Conservation (phyloP, 1,140 invertebrate species). For the Drosophila willistoni region DNA sequence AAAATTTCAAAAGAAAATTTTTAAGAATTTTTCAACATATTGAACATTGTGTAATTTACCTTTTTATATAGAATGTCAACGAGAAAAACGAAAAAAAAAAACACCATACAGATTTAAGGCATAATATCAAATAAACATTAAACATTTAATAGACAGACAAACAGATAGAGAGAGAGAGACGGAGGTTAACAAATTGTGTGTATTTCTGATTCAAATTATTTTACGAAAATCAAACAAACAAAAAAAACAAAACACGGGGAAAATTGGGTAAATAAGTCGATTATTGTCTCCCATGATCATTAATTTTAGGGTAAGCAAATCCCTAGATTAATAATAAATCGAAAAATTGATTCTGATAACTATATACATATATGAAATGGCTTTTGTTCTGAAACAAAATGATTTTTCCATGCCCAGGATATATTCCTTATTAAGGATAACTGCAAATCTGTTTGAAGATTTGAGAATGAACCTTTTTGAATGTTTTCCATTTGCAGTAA, state of each 20-base stretch:
- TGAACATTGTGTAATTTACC: slow-evolving; percentile 58
- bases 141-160: slow-evolving; percentile 61
- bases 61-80: slow-evolving; percentile 62
- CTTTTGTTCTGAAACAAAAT: neutral
- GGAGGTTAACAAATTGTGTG: neutral
- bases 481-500: no score
- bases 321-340: slow-evolving; percentile 12
- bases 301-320: slow-evolving; percentile 9
- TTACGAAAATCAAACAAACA: slow-evolving; percentile 2
- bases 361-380: neutral
- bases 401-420: no score
- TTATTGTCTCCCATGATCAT: slow-evolving; percentile 6
- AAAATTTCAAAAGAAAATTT: slow-evolving; percentile 32
- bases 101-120: slow-evolving; percentile 58
- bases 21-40: slow-evolving; percentile 53
- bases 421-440: no score
- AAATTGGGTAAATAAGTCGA: slow-evolving; percentile 13
- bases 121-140: slow-evolving; percentile 68
- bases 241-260: neutral
- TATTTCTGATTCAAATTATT: slow-evolving; percentile 15
- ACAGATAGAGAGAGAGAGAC: neutral
- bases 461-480: no score
- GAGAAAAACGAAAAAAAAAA: slow-evolving; percentile 41
- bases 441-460: no score
- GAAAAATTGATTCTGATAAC: slow-evolving; percentile 6